Base-by-base conservation (phyloP, 2,797 vertebrate species). In the Phoeniculus purpureus region DNA sequence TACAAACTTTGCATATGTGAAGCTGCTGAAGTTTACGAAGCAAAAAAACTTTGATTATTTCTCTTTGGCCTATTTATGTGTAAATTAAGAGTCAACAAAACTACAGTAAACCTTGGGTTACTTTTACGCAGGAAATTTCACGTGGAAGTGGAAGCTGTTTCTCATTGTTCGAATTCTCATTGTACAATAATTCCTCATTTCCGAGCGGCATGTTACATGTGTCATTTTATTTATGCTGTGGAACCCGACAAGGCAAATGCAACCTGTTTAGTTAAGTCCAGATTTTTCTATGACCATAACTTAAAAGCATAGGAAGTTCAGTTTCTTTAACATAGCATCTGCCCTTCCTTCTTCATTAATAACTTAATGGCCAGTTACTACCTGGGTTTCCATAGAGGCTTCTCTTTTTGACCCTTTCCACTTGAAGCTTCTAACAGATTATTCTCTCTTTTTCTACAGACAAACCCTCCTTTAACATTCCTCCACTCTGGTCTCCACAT, bases 261-360 rank as follows among this genome's bases (percentile, higher is more conserved):
- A 96, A 91, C 85, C 87, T 94, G 95, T 95, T 98, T 94, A 97
- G 94, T 43, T 96, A 96, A 96, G 95, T 96, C 93, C 95, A 97
- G 96, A 97, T 97, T 97, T 95, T 93, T 40, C 68, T 89, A 88
- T 61, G 90, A 93, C 73, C 84, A 86, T 94, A 93, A 94, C 87
- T 95, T 95, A 87, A 89, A 96, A 95, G 90, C 89, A 91, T 61
- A 94, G 95, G 93, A 96, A 96, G 90, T 90, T 90, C 72, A 92
- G 65, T 87, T 95, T 87, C 61, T 96, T 96, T 97, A 92, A 91
- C 87, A 83, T 89, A 94, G 87, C 31, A 55, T 95, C 79, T 88
- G 45, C 70, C 51, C 64, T 65, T 73, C 50, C 84, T 66, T 77
- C 67, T 34, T 43, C 60, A 74, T 93, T 94, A 73, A 85, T 85